Conservation (phyloP, 2,113 vertebrate species). For the Periophthalmodon schlosseri region DNA sequence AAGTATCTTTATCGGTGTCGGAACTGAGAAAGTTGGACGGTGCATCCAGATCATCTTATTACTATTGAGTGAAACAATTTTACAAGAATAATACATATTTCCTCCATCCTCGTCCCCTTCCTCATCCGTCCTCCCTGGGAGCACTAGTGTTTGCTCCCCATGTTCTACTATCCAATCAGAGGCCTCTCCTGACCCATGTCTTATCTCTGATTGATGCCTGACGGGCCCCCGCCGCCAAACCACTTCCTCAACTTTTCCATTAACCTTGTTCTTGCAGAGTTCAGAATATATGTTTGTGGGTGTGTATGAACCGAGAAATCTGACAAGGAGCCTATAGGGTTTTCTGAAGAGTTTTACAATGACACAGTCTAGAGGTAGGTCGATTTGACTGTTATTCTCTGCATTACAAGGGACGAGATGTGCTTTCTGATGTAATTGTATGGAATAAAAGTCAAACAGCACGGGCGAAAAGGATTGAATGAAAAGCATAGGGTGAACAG, state of each 20-base stretch:
- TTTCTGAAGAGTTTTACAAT: slow-evolving; percentile 25
- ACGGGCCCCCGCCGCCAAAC: slow-evolving; percentile 19
- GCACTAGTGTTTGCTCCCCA: slow-evolving; percentile 35
- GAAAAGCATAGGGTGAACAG: slow-evolving; percentile 12
- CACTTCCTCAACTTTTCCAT: slow-evolving; percentile 56
- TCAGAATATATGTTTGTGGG: background rate
- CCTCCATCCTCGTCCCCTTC: background rate
- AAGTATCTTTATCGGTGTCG: too few species aligned
- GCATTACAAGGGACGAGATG: background rate
- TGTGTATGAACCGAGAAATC: slow-evolving; percentile 12
- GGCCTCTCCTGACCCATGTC: slow-evolving; percentile 40
- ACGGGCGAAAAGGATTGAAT: background rate
- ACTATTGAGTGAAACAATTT: background rate
- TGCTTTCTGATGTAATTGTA: slow-evolving; percentile 24
- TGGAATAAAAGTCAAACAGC: slow-evolving; percentile 7
- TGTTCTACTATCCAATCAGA: slow-evolving; percentile 28
- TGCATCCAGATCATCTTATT: background rate
- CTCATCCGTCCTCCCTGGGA: slow-evolving; percentile 8
- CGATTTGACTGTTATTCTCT: slow-evolving; percentile 7
- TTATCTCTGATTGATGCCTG: slow-evolving; percentile 58
- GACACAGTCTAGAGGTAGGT: background rate
- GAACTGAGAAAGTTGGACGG: too few species aligned
- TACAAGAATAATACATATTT: background rate
- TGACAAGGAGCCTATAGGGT: slow-evolving; percentile 12
- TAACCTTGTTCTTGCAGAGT: slow-evolving; percentile 54